Percentiles rank a stretch among this genome's conserved stretches.
phyloP scores from a whole-genome alignment of 2,888 invertebrate genomes.

The Caenorhabditis sp. region DNA sequence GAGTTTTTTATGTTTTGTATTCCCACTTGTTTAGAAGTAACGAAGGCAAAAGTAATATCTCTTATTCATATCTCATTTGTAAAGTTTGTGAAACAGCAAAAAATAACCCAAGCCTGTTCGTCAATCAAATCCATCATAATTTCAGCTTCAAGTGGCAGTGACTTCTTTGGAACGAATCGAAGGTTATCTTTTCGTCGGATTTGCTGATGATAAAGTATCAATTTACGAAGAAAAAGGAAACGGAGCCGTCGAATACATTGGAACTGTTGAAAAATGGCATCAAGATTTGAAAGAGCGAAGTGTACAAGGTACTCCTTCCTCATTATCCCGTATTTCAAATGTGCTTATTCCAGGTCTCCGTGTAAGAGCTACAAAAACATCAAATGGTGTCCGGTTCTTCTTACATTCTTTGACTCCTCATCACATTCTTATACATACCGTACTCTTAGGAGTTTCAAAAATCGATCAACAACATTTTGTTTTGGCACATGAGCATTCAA shows the following conservation, averaged over 20 bases:
- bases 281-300: constrained; percentile 15
- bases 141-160: constrained; percentile 15
- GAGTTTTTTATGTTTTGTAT: too few relatives aligned
- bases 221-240: constrained; percentile 47
- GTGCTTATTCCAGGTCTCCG: constrained; percentile 20
- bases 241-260: constrained; percentile 32
- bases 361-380: constrained; percentile 25
- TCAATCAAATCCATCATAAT: neutral
- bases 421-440: constrained; percentile 36
- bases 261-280: constrained; percentile 41
- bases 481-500: constrained; percentile 28
- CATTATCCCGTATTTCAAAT: neutral
- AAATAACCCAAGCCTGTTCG: too few relatives aligned
- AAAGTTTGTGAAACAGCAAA: too few relatives aligned
- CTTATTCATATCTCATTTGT: too few relatives aligned
- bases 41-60: too few relatives aligned
- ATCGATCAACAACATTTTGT: constrained; percentile 38
- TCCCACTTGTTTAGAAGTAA: too few relatives aligned
- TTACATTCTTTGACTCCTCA: constrained; percentile 37
- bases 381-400: constrained; percentile 39
- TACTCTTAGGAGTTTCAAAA: constrained; percentile 11
- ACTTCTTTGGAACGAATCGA: constrained; percentile 40
- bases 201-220: constrained; percentile 41
- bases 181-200: constrained; percentile 42
- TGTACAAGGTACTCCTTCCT: constrained; percentile 11